Conservation (phyloP, 2,797 vertebrate genomes). For the Sebastes dallii region DNA sequence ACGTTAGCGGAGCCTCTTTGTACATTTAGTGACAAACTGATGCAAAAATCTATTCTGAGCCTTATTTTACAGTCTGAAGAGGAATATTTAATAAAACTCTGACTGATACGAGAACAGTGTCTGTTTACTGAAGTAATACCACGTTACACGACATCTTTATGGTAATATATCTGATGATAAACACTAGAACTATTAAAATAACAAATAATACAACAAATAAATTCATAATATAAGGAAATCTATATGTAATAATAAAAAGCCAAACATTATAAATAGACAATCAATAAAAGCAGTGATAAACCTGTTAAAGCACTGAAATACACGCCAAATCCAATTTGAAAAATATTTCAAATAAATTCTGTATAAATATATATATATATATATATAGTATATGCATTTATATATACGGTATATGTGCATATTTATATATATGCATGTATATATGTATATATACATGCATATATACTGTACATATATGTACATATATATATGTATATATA, state of each 20-base stretch:
- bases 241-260: neutral
- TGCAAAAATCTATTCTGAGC: neutral
- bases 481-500: too few species aligned
- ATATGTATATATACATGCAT: too few species aligned
- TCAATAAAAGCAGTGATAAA: too few species aligned
- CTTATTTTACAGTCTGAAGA: neutral
- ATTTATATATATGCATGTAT: too few species aligned
- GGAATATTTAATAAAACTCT: constrained; percentile 1
- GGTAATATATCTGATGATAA: neutral
- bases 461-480: too few species aligned
- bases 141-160: neutral
- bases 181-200: neutral
- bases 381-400: too few species aligned
- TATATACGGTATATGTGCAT: too few species aligned
- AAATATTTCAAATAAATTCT: too few species aligned
- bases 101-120: neutral
- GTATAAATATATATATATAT: too few species aligned
- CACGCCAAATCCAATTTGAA: too few species aligned
- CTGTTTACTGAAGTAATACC: neutral
- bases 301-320: too few species aligned
- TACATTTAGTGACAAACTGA: neutral
- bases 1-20: neutral
- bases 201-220: neutral
- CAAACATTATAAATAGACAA: neutral
- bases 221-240: neutral